These are phyloP conservation scores for Seriola rivoliana DNA, from an alignment of 2,113 vertebrate genomes.

Conservation along the genomic window DNA sequence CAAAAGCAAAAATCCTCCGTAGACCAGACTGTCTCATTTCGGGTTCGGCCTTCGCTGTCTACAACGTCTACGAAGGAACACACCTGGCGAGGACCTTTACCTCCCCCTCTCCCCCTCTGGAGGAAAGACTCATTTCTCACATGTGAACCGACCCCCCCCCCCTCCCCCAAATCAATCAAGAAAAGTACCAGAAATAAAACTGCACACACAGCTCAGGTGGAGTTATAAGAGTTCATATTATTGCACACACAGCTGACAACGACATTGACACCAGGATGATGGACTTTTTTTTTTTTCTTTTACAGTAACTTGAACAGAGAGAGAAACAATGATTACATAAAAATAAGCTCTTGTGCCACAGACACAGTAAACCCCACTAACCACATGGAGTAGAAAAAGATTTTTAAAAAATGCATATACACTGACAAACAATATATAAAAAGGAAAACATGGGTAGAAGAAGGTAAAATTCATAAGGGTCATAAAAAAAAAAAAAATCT, in stretches of 20 bases:
- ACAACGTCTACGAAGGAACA: no score
- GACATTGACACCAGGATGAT: constrained; percentile 24
- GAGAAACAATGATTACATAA: constrained; percentile 43
- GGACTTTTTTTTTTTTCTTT: neutral
- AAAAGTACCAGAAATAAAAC: constrained; percentile 11
- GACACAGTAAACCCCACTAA: constrained; percentile 36
- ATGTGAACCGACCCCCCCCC: no score
- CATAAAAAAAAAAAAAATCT: neutral
- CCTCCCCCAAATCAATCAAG: neutral
- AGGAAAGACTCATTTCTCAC: no score
- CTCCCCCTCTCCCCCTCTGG: no score
- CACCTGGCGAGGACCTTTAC: no score
- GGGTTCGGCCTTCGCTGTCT: no score
- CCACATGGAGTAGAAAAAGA: constrained; percentile 21
- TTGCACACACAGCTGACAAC: constrained; percentile 60
- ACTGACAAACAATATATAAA: constrained; percentile 41
- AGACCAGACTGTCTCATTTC: no score
- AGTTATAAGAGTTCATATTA: constrained; percentile 53
- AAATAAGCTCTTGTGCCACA: constrained; percentile 37
- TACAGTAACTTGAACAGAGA: constrained; percentile 32
- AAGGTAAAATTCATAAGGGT: neutral
- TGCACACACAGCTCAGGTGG: neutral
- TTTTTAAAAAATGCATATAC: constrained; percentile 12
- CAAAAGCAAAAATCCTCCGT: no score
- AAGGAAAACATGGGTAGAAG: neutral